Base-by-base conservation (phyloP, 2,113 vertebrate genomes). In the Solenodon paradoxus region DNA sequence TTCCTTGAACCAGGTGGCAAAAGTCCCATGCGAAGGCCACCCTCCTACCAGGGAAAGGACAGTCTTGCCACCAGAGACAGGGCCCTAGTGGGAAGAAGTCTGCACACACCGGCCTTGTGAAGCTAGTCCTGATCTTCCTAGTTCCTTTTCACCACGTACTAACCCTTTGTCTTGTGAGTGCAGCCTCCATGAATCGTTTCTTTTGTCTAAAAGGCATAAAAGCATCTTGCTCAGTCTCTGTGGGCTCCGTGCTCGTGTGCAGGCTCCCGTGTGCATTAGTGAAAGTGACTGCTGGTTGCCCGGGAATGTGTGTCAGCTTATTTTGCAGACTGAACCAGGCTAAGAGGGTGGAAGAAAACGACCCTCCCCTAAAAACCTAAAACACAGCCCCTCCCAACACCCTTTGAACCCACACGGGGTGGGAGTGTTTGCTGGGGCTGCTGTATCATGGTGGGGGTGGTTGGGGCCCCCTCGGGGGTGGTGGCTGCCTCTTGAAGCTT, bases 381-480 rank as follows among this genome's bases (percentile, higher is more conserved):
- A 19, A 22, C 6, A 2, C 9, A 9, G 0, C n/a, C 17, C 38
- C 32, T 19, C 47, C 32, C 38, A 5, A 11, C 1, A 32, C 61
- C 15, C 26, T 7, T 38, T 24, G 63, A 2, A 19, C 11, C 17
- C 1, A 1, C 5, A 0, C 5, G 9, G 3, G 17, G 53, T 4
- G 16, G 69, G 77, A 42, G 28, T 0, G 0, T 47, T 28, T 0
- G 2, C 28, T 9, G 38, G 7, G 0, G 1, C 28, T 5, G 38
- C 78, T 28, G 63, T 47, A 40, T 55, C 4, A 0, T 12, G 38
- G 6, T 10, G n/a, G 63, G 24, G 35, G 30, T 24, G 35, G 55
- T 83, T 5, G 28, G 24, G 26, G 74, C 8, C 20, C 4, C 87
- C 11, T 26, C 20, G 53, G 87, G 42, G 22, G 13, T 0, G 1